These are phyloP conservation scores for Picathartes gymnocephalus DNA, from an alignment of 2,113 vertebrate species.

Conservation along the genomic window DNA sequence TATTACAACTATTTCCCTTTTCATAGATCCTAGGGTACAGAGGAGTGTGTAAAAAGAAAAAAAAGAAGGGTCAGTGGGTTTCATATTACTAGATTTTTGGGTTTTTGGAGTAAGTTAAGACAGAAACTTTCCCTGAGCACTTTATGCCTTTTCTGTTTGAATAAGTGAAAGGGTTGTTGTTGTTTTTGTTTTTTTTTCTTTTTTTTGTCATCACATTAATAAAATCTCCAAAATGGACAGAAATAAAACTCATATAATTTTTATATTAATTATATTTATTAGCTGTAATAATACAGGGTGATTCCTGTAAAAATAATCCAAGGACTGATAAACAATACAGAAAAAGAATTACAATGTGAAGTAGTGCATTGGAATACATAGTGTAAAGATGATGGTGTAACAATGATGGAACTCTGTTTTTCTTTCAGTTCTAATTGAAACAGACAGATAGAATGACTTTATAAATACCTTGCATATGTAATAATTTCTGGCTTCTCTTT, in stretches of 20 bases:
- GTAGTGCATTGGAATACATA: background rate
- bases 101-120: background rate
- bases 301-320: background rate
- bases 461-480: constrained; percentile 15
- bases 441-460: constrained; percentile 28
- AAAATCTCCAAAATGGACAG: background rate
- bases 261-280: background rate
- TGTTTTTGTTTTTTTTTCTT: no score
- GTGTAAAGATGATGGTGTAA: constrained; percentile 50
- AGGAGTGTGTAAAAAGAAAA: background rate
- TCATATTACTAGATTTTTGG: background rate
- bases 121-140: background rate
- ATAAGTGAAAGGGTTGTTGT: accelerated
- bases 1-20: background rate
- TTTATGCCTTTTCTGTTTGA: background rate
- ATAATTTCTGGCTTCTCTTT: constrained; percentile 15
- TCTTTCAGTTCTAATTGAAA: constrained; percentile 38
- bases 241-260: background rate
- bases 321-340: background rate
- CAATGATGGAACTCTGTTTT: constrained; percentile 29
- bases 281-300: background rate
- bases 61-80: background rate
- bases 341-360: background rate
- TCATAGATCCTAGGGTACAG: background rate
- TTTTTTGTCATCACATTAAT: background rate